Base-by-base conservation (phyloP, 2,113 vertebrate species). In the Limnothrissa miodon region DNA sequence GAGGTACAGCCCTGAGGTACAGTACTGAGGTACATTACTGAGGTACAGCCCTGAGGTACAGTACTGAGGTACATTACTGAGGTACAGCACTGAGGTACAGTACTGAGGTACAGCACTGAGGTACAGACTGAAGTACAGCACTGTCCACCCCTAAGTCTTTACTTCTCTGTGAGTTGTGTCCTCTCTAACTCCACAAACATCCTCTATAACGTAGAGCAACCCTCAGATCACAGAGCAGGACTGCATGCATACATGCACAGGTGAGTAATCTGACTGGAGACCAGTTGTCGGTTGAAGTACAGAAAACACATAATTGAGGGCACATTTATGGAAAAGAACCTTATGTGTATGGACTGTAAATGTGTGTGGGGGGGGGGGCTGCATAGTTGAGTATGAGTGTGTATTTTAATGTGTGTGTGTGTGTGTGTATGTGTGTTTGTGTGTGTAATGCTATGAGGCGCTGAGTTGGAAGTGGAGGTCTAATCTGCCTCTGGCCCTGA, bases 401-500 rank as follows among this genome's bases (percentile, higher is more conserved):
- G 1, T 80, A 53, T 84, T 25, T 79, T 42, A 80, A 51, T n/a
- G 81, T 83, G 39, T 45, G 82, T 87, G 74, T 19, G 0, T 83
- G 59, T 83, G 56, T 56, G 62, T 25, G 59, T 59, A n/a, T 11
- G 46, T 42, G 42, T 42, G 46, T 48, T 10, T 48, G 46, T 48
- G 15, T 13, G 46, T 17, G 11, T 48, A 15, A 15, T 56, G 51
- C 23, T 19, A 53, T 53, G 48, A 53, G 48, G 48, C 80, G 51
- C 78, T 45, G 19, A 42, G 83, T 74, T 36, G 13, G 33, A 74
- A 33, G 62, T 8, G 78, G 51, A 17, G 39, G 36, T 82, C 59
- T 90, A 84, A 91, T 90, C 90, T 88, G 87, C 90, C 88, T 82
- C 53, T 59, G 33, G 78, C 81, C 6, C 86, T 89, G 89, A 91